Evolutionary conservation across 2,888 invertebrate genomes (phyloP).

Genomic region (Asteroscopus sphinx): DNA sequence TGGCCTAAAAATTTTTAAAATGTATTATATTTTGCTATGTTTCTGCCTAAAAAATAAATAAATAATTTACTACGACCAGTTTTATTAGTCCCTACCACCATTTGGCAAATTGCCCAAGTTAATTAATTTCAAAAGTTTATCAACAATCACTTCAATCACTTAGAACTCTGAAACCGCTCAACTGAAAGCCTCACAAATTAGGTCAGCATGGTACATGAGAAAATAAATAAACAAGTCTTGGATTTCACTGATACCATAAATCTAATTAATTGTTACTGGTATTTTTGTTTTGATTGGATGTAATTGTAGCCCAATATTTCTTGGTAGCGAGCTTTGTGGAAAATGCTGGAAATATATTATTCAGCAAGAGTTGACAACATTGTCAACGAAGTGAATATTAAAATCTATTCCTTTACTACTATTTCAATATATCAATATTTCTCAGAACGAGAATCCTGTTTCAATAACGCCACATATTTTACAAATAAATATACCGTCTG

Average conservation of each 20-base stretch:
- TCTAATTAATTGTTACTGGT: conserved; percentile 1
- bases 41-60: no score
- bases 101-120: conserved; percentile 44
- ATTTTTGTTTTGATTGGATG: background rate
- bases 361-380: background rate
- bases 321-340: background rate
- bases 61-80: conserved; percentile 25
- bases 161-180: conserved; percentile 28
- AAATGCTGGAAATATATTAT: background rate
- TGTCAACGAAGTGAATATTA: background rate
- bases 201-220: conserved; percentile 29
- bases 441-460: conserved; percentile 3
- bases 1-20: no score
- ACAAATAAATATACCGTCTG: conserved; percentile 1
- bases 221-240: conserved; percentile 27
- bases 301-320: background rate
- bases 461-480: conserved; percentile 30
- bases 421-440: background rate
- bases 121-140: conserved; percentile 53
- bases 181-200: conserved; percentile 38
- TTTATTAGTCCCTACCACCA: conserved; percentile 22
- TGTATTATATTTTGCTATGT: no score
- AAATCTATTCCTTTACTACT: background rate
- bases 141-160: conserved; percentile 53
- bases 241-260: conserved; percentile 11